Base-by-base conservation (phyloP, 2,888 invertebrate species). In the Apodemia hepburni region DNA sequence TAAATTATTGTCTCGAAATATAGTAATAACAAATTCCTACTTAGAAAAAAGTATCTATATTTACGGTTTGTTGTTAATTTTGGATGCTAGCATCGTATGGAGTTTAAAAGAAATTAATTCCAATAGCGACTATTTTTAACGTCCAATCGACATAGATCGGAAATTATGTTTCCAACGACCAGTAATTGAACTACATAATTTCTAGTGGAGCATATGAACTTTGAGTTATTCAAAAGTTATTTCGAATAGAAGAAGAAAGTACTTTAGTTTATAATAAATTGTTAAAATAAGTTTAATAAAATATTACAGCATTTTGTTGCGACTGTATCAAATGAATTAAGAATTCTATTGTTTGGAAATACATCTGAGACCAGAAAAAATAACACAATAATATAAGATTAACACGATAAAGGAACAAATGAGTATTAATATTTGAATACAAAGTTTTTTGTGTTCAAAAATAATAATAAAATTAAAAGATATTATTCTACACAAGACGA, bases 181-280 rank as follows among this genome's bases (percentile, higher is more conserved):
- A 57, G 57, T n/a, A 12, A 57, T 22, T 57, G 57, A 27, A 57
- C 57, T 57, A 42, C 57, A 11, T 51, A 51, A n/a, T 57, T 18
- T 27, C 18, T 29, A 18, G 15, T 58, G 17, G 15, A 29, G 35
- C 35, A 59, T 38, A 3, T 42, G 0, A 22, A 33, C 42, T 9
- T 12, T 42, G 12, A 42, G 42, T 12, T 42, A 42, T 42, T 42
- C 15, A 15, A 42, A 42, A 15, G 9, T 33, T 2, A 15, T 42
- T 12, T 42, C 15, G 42, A 42, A 15, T 42, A 1, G 15, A 42
- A 42, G 42, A 42, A 15, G 15, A 42, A 15, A 42, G 15, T 15
- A 42, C 15, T 15, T 12, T 15, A 42, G 5, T 15, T 15, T 15
- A 15, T 15, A 42, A 15, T 42, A 42, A 22, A 22, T 22, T 42